Evolutionary conservation across 2,797 vertebrate species (phyloP).

Genomic region (Myotis pilosus): DNA sequence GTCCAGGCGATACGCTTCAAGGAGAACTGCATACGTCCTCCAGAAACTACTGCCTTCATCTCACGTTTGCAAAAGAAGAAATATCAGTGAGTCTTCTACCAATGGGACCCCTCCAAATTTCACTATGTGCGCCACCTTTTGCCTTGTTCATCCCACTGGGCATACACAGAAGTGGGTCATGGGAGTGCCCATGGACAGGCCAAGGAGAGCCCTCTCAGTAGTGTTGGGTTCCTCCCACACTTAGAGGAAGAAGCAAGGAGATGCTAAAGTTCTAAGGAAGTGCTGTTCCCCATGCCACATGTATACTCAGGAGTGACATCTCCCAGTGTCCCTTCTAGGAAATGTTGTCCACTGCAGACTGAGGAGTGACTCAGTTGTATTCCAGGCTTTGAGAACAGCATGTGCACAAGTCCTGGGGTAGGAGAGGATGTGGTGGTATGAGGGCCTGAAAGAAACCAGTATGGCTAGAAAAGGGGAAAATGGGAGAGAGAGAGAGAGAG

Average conservation of each 20-base stretch:
- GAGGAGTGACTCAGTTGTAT: background rate
- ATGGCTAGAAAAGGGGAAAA: background rate
- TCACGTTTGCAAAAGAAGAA: background rate
- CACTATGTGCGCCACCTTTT: fast-evolving
- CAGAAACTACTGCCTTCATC: background rate
- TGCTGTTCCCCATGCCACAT: background rate
- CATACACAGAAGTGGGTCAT: background rate
- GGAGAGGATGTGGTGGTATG: background rate
- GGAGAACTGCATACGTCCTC: background rate
- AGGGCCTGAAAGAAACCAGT: background rate
- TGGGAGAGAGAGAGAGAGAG: too few species aligned
- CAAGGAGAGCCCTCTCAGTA: background rate
- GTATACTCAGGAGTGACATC: background rate
- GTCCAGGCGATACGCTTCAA: background rate
- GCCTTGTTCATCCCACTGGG: background rate
- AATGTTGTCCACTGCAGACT: background rate
- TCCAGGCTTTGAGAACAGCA: background rate
- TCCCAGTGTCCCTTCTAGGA: background rate
- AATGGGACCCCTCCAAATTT: background rate
- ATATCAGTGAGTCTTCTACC: background rate
- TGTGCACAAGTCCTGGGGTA: background rate
- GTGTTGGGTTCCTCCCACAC: background rate
- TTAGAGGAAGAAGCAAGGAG: background rate
- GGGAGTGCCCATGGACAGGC: background rate
- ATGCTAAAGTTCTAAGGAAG: background rate